Evolutionary conservation across 2,797 vertebrate species (phyloP), one percentile per base, ranked within the genome.

Genomic region (Mareca penelope): DNA sequence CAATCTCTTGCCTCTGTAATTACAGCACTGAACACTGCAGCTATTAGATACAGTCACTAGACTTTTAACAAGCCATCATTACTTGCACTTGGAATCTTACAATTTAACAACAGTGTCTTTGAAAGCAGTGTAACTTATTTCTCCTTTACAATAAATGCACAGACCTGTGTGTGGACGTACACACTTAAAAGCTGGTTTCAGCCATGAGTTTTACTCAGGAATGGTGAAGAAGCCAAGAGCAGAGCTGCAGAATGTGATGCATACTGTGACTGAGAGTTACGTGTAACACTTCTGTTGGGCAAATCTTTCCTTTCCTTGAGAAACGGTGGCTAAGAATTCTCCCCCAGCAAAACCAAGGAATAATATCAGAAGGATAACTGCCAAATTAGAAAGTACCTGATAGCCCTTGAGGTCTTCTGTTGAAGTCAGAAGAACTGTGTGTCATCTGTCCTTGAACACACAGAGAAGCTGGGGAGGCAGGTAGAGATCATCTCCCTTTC

Each of bases 1-100:
- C 93, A 90, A 37, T 52, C 89, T 95, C 93, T 94, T 2, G 29
- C 91, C 91, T 90, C 95, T 95, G 91, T 96, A 97, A 94, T 96
- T 95, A 93, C 94, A 6, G 24, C 88, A 48, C 60, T 57, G 91
- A 93, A 39, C 44, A 55, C 46, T 85, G 77, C 13, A 80, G 71
- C 94, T 91, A 63, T 95, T 95, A 91, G 93, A 80, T 90, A 90
- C 72, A 94, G 91, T 73, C 71, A 52, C 69, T 61, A 91, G 93
- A 78, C 80, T 93, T 93, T 78, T 90, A 96, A 94, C 68, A 90
- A 88, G 85, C 70, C 80, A 65, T 95, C 94, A 17, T 82, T 92
- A 78, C 87, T 76, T 65, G 50, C 57, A 46, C 78, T 94, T 60
- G 64, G 56, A 65, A n/a, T 88, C 83, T 91, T 56, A 55, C 11